Conservation (phyloP, 2,797 vertebrate species). For the Pseudotriccus pelzelni region DNA sequence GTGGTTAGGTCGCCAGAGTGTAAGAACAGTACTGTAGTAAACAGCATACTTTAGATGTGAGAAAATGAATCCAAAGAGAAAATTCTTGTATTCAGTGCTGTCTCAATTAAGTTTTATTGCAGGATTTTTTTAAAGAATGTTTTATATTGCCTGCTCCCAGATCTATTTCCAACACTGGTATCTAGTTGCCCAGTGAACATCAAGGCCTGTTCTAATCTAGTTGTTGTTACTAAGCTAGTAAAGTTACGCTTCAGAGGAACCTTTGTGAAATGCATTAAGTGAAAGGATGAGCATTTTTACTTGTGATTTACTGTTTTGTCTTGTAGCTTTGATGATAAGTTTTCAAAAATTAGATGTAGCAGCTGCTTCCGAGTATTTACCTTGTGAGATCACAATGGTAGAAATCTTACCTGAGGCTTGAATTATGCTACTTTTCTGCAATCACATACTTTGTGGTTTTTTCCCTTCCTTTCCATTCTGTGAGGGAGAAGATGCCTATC, state of each 20-base stretch:
- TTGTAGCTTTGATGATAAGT: accelerated
- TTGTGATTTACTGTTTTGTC: not conserved
- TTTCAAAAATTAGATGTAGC: not conserved
- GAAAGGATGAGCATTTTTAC: not conserved
- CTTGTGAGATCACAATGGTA: not conserved
- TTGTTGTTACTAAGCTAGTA: not conserved
- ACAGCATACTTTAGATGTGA: not conserved
- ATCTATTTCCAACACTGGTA: not conserved
- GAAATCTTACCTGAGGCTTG: not conserved
- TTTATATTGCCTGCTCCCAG: not conserved
- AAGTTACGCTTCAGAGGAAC: not conserved
- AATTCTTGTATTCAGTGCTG: not conserved
- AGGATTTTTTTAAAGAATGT: not conserved
- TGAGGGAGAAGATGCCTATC: not conserved
- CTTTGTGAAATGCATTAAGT: not conserved
- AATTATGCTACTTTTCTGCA: not conserved
- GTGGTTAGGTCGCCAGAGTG: not conserved
- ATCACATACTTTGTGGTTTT: not conserved
- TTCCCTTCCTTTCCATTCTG: not conserved
- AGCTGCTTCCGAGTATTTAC: not conserved
- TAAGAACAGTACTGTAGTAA: not conserved
- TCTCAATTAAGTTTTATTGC: not conserved
- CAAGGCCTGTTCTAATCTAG: not conserved
- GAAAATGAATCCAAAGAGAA: not conserved
- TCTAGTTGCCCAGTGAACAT: not conserved